phyloP scores from a whole-genome alignment of 1,140 invertebrate species.

The Camponotus pennsylvanicus region DNA sequence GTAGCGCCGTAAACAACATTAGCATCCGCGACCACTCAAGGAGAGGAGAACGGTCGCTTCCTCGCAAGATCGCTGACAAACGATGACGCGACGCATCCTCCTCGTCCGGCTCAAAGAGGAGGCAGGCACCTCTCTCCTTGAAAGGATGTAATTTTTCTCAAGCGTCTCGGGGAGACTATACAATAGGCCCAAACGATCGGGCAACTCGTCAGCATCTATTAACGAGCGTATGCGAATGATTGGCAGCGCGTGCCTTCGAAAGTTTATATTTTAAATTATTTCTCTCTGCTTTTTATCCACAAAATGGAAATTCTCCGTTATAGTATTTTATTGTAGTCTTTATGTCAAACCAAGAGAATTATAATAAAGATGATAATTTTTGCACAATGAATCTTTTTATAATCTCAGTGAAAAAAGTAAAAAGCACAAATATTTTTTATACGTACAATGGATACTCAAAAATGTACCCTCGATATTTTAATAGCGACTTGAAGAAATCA shows the following conservation, averaged over 20 bases:
- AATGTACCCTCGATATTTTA: constrained; percentile 4
- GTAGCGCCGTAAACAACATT: constrained; percentile 74
- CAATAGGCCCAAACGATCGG: constrained; percentile 31
- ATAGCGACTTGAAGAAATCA: background rate
- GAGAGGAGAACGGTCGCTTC: constrained; percentile 22
- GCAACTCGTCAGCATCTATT: constrained; percentile 47
- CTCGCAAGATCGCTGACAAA: constrained; percentile 66
- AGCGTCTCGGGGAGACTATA: constrained; percentile 8
- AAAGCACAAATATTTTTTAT: background rate
- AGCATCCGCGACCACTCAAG: constrained; percentile 54
- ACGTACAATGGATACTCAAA: background rate
- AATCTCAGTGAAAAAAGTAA: background rate
- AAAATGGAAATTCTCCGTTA: background rate
- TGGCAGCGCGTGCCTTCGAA: background rate
- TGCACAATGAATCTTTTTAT: background rate
- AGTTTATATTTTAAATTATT: background rate
- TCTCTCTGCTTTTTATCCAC: background rate
- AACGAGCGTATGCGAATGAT: constrained; percentile 24
- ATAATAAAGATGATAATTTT: too few species aligned
- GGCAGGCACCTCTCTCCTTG: constrained; percentile 25
- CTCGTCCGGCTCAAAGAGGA: constrained; percentile 17
- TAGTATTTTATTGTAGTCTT: too few species aligned
- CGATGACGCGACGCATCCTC: constrained; percentile 65
- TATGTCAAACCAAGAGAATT: too few species aligned
- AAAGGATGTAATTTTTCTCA: constrained; percentile 49